Percentiles rank a stretch among this genome's conserved stretches.
phyloP scores from a whole-genome alignment of 2,113 vertebrate genomes.

The Psophia crepitans region DNA sequence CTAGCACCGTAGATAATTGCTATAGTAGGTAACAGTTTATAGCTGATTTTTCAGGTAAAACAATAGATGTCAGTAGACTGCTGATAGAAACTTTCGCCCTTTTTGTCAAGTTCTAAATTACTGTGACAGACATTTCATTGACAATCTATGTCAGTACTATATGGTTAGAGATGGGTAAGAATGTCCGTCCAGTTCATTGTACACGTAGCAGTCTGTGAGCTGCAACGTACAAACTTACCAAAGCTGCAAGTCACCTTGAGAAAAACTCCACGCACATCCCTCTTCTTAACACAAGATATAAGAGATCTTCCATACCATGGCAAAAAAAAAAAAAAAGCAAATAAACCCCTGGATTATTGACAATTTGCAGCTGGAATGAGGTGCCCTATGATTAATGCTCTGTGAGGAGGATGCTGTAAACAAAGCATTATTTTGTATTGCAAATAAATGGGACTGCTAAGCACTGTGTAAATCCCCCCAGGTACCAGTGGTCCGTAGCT shows the following conservation, averaged over 20 bases:
- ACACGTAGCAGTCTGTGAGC: background rate
- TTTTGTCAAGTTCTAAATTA: background rate
- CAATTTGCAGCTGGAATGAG: constrained; percentile 52
- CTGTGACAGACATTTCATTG: background rate
- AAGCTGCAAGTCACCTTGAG: background rate
- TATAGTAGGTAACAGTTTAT: background rate
- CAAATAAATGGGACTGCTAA: constrained; percentile 72
- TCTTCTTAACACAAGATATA: constrained; percentile 1
- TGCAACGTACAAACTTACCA: background rate
- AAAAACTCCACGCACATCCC: background rate
- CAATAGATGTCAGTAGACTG: background rate
- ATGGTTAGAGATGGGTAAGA: background rate
- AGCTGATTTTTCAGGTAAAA: background rate
- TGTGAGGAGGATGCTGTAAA: constrained; percentile 57
- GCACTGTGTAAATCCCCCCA: constrained; percentile 60
- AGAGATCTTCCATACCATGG: background rate
- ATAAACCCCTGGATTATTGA: constrained; percentile 1
- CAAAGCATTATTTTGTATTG: constrained; percentile 70
- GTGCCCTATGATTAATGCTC: constrained; percentile 58
- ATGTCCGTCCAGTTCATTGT: background rate
- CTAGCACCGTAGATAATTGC: background rate
- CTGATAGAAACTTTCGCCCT: background rate
- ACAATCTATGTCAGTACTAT: background rate
- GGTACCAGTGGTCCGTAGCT: constrained; percentile 25
- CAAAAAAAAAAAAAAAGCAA: constrained; percentile 29